Base-by-base conservation (phyloP, 1,140 invertebrate genomes). In the Copidosoma floridanum region DNA sequence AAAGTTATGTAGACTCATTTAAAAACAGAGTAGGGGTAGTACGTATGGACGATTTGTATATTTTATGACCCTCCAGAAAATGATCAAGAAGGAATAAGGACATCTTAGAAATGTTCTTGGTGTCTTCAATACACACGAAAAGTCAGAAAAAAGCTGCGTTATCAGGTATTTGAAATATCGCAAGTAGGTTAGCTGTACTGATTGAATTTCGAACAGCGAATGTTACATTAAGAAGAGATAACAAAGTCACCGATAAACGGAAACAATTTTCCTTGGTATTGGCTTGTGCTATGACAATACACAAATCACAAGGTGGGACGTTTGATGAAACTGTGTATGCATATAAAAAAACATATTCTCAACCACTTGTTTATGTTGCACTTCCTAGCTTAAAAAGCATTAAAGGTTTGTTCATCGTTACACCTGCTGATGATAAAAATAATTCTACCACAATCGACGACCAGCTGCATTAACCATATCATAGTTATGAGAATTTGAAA, bases 231-330 rank as follows among this genome's bases (percentile, higher is more conserved):
- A 67, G 68, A 37, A 50, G 66, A 48, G 64, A 68, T 54, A 67
- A 65, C 70, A 70, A 67, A 48, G 65, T 70, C 56, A 48, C 62
- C 29, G 61, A 59, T 8, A 71, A 70, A 69, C 40, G 71, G 38
- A 70, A 67, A 46, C 69, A 73, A 57, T 63, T 73, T 60, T 70
- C 72, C 29, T 51, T 66, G 52, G 64, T 71, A 35, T 57, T 68
- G 55, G 70, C 58, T 53, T 69, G 63, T 48, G 69, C 68, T 14
- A 72, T 65, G 46, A 72, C 69, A n/a, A 72, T 72, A 41, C 68
- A 69, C 50, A 65, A 67, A 44, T 60, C 63, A 8, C 64, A 65
- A 59, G 68, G 65, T 46, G 66, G 69, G 12, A 68, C 66, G 37
- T 71, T 63, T 46, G 40, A 63, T 57, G 41, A 50, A 54, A 65